Conservation (phyloP, 2,113 vertebrate genomes). For the Halichoerus grypus region DNA sequence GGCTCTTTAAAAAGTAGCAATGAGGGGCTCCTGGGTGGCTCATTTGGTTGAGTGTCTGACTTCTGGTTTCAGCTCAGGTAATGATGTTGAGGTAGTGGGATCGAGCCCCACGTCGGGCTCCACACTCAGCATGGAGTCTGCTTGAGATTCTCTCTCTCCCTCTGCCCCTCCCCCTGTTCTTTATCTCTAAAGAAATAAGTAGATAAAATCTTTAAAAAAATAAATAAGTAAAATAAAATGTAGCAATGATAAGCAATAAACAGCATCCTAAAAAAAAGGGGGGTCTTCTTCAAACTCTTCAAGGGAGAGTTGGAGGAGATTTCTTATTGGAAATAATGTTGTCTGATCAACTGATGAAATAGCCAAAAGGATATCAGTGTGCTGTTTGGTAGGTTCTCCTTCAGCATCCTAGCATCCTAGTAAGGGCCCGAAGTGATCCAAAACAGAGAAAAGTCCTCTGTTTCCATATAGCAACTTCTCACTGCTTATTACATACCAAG, state of each 20-base stretch:
- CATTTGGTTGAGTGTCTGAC: background rate
- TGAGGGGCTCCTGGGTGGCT: background rate
- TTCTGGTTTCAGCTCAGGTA: background rate
- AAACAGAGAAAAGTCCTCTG: background rate
- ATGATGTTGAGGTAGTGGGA: background rate
- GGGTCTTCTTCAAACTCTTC: background rate
- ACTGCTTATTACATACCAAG: background rate
- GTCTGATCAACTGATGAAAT: background rate
- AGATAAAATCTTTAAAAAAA: too few relatives aligned
- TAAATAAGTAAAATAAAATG: background rate
- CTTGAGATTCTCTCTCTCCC: background rate
- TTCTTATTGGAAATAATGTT: conserved; percentile 10
- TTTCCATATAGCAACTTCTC: conserved; percentile 25
- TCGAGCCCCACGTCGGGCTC: background rate
- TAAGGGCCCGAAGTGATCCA: background rate
- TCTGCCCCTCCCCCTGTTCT: background rate
- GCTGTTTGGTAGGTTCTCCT: background rate
- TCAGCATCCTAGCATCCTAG: background rate
- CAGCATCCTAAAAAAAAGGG: background rate
- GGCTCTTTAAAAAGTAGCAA: background rate
- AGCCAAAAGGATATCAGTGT: background rate
- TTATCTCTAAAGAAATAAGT: background rate
- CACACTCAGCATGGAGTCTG: background rate
- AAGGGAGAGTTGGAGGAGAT: background rate
- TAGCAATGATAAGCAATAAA: background rate